These are phyloP conservation scores for Oncorhynchus keta DNA, from an alignment of 2,113 vertebrate genomes.

Conservation along the genomic window DNA sequence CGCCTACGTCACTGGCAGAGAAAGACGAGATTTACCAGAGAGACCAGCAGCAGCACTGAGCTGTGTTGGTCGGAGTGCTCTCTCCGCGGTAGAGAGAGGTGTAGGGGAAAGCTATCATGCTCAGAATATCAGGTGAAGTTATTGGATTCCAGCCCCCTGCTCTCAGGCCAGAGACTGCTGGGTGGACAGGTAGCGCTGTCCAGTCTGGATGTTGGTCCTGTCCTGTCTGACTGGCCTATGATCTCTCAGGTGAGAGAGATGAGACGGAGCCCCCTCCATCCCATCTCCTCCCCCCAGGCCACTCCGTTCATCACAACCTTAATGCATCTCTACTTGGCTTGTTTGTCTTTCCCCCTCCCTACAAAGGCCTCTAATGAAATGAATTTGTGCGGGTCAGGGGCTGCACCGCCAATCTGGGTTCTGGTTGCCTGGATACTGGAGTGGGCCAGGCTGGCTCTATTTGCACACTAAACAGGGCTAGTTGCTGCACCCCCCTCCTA, in stretches of 20 bases:
- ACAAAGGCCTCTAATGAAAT: constrained; percentile 75
- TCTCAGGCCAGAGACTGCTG: background rate
- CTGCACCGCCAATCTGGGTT: constrained; percentile 67
- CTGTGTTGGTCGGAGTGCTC: constrained; percentile 9
- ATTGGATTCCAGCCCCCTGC: constrained; percentile 56
- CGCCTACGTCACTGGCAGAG: background rate
- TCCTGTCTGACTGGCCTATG: background rate
- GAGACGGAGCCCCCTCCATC: too few species aligned
- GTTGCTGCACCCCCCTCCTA: constrained; percentile 16
- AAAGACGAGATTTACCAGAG: constrained; percentile 6
- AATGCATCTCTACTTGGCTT: background rate
- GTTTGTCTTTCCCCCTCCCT: constrained; percentile 71
- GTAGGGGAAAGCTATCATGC: constrained; percentile 47
- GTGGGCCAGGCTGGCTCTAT: constrained; percentile 67
- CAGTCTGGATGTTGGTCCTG: background rate
- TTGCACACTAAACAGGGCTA: constrained; percentile 73
- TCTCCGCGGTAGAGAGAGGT: background rate
- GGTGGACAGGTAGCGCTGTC: background rate
- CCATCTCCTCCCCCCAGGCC: background rate
- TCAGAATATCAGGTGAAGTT: constrained; percentile 65
- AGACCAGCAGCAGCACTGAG: constrained; percentile 11
- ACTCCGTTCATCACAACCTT: background rate
- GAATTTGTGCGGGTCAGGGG: constrained; percentile 77
- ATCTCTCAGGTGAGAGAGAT: background rate
- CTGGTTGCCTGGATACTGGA: constrained; percentile 81